Percentiles rank a stretch among this genome's conserved stretches.
Evolutionary conservation across 2,797 vertebrate species (phyloP).

Genomic region (Sparus aurata): DNA sequence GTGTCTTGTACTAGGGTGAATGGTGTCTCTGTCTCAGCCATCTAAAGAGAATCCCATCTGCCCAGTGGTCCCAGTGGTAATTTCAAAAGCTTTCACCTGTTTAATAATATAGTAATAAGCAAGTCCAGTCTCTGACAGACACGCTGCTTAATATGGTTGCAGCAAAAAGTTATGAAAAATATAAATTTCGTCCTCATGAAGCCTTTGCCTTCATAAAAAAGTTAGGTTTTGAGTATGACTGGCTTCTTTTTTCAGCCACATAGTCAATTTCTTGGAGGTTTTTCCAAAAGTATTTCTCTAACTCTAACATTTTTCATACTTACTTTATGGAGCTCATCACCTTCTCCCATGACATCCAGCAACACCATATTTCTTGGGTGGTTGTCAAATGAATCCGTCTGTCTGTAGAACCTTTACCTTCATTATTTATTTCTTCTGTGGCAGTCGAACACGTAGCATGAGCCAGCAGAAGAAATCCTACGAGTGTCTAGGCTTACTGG

Average conservation of each 20-base stretch:
- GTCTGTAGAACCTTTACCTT: neutral
- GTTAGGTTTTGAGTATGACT: neutral
- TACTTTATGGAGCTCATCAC: neutral
- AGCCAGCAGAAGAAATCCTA: neutral
- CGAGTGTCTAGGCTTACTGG: neutral
- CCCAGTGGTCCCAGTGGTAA: neutral
- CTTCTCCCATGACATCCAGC: constrained; percentile 11
- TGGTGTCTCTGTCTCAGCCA: no score
- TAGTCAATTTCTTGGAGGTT: neutral
- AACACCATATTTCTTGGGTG: neutral
- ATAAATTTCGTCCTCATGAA: neutral
- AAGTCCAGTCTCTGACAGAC: neutral
- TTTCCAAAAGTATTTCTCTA: constrained; percentile 3
- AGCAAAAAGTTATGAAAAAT: neutral
- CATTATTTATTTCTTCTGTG: neutral
- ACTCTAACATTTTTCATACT: neutral
- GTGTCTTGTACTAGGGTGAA: no score
- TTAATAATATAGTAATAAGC: neutral
- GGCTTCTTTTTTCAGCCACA: neutral
- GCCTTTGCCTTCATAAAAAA: neutral
- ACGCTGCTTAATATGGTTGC: no score
- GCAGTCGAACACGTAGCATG: neutral
- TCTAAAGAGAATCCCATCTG: neutral
- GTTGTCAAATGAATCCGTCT: constrained; percentile 4
- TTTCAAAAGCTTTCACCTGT: neutral